Percentiles rank a stretch among this genome's conserved stretches.
Evolutionary conservation across 2,888 invertebrate species (phyloP).

Genomic region (Tenthredo amoena): DNA sequence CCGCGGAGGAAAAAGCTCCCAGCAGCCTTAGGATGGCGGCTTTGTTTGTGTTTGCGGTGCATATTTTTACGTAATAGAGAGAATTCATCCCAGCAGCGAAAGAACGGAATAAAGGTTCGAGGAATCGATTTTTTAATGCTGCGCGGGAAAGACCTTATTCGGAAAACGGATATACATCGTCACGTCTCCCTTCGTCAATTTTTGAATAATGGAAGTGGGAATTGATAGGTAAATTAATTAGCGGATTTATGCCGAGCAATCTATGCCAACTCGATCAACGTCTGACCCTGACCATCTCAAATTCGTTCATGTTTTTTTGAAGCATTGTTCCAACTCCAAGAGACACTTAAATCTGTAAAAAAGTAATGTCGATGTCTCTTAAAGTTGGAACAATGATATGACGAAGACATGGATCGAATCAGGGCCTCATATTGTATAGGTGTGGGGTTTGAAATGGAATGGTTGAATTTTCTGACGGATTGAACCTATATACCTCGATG

Average conservation of each 20-base stretch:
- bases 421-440: too few relatives aligned
- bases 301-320: too few relatives aligned
- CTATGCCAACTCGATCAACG: too few relatives aligned
- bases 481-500: not conserved
- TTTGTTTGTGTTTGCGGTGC: not conserved
- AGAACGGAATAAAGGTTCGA: not conserved
- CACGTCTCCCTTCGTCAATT: not conserved
- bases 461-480: not conserved
- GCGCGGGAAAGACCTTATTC: not conserved
- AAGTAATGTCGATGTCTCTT: too few relatives aligned
- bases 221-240: not conserved
- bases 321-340: too few relatives aligned
- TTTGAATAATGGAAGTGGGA: not conserved
- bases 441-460: not conserved
- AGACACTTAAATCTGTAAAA: too few relatives aligned
- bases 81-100: not conserved
- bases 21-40: too few relatives aligned
- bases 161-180: not conserved
- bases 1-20: not conserved
- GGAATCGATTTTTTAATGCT: not conserved
- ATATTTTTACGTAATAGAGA: not conserved
- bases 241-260: not conserved
- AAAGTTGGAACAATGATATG: too few relatives aligned
- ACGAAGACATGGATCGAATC: too few relatives aligned
- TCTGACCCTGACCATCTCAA: too few relatives aligned